Base-by-base conservation (phyloP, 64 coral and sea anemone species). In the Pocillopora verrucosa region DNA sequence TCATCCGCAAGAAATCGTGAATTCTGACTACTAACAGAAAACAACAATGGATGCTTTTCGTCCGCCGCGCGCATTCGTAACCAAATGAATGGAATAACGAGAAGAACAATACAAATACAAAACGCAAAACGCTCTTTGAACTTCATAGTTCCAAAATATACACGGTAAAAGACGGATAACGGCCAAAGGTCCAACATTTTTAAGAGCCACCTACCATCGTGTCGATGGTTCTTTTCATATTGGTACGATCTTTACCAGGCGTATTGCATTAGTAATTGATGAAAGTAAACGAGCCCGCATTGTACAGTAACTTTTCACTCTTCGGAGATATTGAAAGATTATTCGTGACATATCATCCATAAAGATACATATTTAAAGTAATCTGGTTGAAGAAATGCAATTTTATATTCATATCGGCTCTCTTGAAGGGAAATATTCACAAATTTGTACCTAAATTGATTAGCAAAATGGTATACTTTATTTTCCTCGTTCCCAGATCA, bases 21-120 rank as follows among this genome's bases (percentile, higher is more conserved):
- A 67, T 85, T 35, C 41, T 51, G 41, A n/a, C 11, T n/a, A 24
- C 59, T 24, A 10, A 89, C 80, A 11, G 72, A 72, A 36, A 85
- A 62, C 16, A 84, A 35, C 19, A 85, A 26, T 37, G 16, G 92
- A 85, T 75, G 80, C 35, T 30, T 89, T 60, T 35, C 75, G 69
- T 83, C 89, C 87, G 34, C 67, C 34, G 34, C 90, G 36, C 14
- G 86, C 62, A 11, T 85, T 87, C 87, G 78, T 20, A 97, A 62
- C 95, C 95, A 97, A 20, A 97, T 45, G 72, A 90, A 93, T 7
- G 95, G 95, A 13, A 84, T 45, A 30, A 93, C 9, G 61, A 97
- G 25, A 58, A 84, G 67, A 41, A 90, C 20, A 57, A 93, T 16
- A 65, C 88, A 97, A 0, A 84, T 14, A 73, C 82, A 88, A 88